Evolutionary conservation across 2,113 vertebrate species (phyloP).

Genomic region (Tachysurus fulvidraco): DNA sequence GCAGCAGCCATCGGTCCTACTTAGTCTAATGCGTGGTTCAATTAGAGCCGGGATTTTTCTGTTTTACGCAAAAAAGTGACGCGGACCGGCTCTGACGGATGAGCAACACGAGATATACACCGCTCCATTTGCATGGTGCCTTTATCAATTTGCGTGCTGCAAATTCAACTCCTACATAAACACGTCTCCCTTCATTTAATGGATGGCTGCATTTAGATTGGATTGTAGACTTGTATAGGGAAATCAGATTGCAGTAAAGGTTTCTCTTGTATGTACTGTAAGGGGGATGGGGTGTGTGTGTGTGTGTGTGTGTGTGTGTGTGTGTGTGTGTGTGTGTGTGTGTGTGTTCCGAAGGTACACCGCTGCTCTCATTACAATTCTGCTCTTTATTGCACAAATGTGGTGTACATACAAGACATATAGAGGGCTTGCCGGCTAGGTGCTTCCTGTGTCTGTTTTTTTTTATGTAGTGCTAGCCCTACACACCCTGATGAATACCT

Average conservation of each 20-base stretch:
- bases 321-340: background rate
- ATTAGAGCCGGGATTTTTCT: conserved; percentile 38
- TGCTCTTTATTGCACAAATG: background rate
- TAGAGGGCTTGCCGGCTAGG: background rate
- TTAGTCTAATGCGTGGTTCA: conserved; percentile 39
- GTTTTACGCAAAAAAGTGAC: conserved; percentile 33
- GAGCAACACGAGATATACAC: conserved; percentile 3
- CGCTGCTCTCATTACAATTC: background rate
- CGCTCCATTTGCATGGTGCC: conserved; percentile 28
- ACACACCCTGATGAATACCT: background rate
- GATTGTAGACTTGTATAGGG: background rate
- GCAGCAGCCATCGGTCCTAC: conserved; percentile 33
- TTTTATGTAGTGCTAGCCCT: background rate
- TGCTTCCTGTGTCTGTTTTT: background rate
- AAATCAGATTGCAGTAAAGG: conserved; percentile 8
- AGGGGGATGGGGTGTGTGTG: background rate
- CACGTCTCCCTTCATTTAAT: conserved; percentile 23
- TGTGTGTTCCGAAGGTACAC: background rate
- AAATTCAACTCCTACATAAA: conserved; percentile 7
- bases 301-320: background rate
- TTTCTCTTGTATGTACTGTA: background rate
- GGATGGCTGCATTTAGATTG: conserved; percentile 21
- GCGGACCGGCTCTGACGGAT: conserved; percentile 25
- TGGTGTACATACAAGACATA: background rate
- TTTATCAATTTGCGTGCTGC: background rate